A percentile compares a stretch with the other conserved stretches of the same genome.
Evolutionary conservation across 2,113 vertebrate species (phyloP).

Genomic region (Pachyramphus minor): DNA sequence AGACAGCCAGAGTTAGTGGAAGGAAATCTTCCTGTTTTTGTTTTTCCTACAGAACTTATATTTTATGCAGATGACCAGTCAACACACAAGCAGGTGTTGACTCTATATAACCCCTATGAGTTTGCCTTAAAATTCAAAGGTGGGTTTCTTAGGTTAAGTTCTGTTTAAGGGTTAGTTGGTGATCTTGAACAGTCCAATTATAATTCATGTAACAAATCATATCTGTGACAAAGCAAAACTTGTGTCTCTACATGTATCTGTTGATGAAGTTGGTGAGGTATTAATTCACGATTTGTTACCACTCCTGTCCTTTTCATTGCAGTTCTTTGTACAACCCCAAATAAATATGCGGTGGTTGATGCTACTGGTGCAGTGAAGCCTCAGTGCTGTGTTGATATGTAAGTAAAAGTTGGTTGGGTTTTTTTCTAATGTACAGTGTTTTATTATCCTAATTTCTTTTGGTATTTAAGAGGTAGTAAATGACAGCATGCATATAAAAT

Average conservation of each 20-base stretch:
- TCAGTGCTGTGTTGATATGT: constrained; percentile 99
- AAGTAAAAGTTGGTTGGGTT: constrained; percentile 67
- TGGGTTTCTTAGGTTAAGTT: constrained; percentile 75
- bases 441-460: neutral
- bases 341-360: constrained; percentile 95
- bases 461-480: neutral
- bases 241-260: fast-evolving
- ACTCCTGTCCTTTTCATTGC: constrained; percentile 54
- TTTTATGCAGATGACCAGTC: constrained; percentile 98
- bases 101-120: constrained; percentile 98
- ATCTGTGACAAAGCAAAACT: neutral
- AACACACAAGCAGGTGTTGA: constrained; percentile 98
- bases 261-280: neutral
- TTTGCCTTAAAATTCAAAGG: constrained; percentile 99
- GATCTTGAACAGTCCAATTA: constrained; percentile 4
- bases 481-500: neutral
- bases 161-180: constrained; percentile 44
- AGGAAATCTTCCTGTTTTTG: constrained; percentile 98
- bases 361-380: constrained; percentile 95
- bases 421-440: neutral
- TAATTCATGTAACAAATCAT: neutral
- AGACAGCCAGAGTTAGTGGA: constrained; percentile 98
- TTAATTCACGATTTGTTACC: neutral
- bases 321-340: constrained; percentile 99
- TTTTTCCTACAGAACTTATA: constrained; percentile 96